phyloP scores from a whole-genome alignment of 2,888 invertebrate species.

The Orgyia antiqua region DNA sequence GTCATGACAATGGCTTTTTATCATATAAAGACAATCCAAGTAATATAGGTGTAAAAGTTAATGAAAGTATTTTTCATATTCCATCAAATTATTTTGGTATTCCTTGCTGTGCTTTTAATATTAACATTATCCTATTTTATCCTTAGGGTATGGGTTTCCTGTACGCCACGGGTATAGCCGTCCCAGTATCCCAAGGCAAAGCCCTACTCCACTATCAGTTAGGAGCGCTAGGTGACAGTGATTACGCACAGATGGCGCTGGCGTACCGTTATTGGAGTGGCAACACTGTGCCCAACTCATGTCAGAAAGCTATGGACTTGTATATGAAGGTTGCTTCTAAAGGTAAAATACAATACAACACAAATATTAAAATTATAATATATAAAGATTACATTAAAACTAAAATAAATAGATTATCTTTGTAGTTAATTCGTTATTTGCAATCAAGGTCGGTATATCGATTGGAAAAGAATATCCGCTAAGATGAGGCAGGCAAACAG shows the following conservation, averaged over 20 bases:
- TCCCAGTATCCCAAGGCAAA: conserved; percentile 92
- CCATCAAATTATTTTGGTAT: too few species aligned
- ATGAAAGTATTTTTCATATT: too few species aligned
- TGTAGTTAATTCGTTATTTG: too few species aligned
- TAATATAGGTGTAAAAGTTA: too few species aligned
- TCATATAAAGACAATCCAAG: too few species aligned
- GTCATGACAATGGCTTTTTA: too few species aligned
- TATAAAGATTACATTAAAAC: not conserved
- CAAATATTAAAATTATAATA: not conserved
- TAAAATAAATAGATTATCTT: not conserved
- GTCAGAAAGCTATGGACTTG: conserved; percentile 93
- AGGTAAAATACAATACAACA: conserved; percentile 67
- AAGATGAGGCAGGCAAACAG: too few species aligned
- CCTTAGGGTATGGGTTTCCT: conserved; percentile 90
- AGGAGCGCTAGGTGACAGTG: conserved; percentile 93
- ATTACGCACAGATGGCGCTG: conserved; percentile 97
- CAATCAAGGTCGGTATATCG: too few species aligned
- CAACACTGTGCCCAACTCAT: conserved; percentile 91
- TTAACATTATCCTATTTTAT: too few species aligned
- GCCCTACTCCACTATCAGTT: conserved; percentile 95
- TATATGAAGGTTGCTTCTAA: conserved; percentile 95
- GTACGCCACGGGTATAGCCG: conserved; percentile 90
- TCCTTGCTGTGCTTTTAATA: too few species aligned
- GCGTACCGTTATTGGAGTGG: conserved; percentile 97
- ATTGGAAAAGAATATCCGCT: too few species aligned